phyloP scores from a whole-genome alignment of 2,888 invertebrate species.

The Bruchidius siliquastri region DNA sequence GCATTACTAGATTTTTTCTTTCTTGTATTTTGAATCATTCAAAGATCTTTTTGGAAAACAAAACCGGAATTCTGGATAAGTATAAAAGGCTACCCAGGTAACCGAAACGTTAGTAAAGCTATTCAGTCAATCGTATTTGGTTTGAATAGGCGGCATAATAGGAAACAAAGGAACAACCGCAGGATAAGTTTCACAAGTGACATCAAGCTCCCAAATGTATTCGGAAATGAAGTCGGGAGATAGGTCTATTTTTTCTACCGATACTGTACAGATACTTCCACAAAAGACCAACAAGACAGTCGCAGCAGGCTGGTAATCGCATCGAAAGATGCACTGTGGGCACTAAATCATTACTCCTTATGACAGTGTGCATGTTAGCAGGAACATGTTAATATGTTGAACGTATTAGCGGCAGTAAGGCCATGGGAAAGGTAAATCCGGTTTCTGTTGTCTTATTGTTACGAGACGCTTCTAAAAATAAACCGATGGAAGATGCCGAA shows the following conservation, averaged over 20 bases:
- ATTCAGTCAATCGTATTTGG: too few species aligned
- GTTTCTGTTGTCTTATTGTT: neutral
- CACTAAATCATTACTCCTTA: neutral
- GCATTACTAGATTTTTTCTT: too few species aligned
- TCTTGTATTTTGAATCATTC: too few species aligned
- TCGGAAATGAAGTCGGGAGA: too few species aligned
- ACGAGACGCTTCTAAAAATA: neutral
- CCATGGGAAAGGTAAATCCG: neutral
- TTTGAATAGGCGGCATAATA: too few species aligned
- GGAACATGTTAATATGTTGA: neutral
- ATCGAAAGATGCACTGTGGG: neutral
- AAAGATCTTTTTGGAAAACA: too few species aligned
- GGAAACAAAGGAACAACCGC: too few species aligned
- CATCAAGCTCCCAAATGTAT: too few species aligned
- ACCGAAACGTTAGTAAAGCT: too few species aligned
- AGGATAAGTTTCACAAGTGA: too few species aligned
- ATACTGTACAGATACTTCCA: neutral
- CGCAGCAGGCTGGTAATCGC: neutral
- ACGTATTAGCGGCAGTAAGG: neutral
- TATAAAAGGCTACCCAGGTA: too few species aligned
- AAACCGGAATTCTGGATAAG: too few species aligned
- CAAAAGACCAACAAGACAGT: neutral
- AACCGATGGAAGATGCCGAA: neutral
- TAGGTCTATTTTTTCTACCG: neutral
- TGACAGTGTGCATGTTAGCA: neutral